Base-by-base conservation (phyloP, 2,888 invertebrate genomes). In the Melanophora roralis region DNA sequence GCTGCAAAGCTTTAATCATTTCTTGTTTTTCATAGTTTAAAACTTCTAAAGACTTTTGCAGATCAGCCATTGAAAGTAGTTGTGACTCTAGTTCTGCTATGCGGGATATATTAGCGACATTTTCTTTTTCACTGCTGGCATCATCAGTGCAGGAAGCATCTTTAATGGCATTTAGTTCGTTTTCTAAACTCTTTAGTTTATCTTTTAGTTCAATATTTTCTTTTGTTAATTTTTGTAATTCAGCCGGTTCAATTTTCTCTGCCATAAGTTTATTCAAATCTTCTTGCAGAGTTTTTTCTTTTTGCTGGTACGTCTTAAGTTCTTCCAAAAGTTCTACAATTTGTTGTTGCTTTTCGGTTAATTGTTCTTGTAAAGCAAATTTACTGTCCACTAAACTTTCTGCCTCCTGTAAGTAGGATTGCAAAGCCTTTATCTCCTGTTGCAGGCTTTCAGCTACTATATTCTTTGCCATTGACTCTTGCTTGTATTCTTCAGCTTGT, bases 1-100 rank as follows among this genome's bases (percentile, higher is more conserved):
- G 91, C 85, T 94, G 95, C 0, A 97, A 90, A 11, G 94, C 90
- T 82, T 92, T 93, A 14, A 94, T 92, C n/a, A 95, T 90, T 85
- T 96, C 93, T 49, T 93, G 92, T 86, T 94, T 93, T 84, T 94
- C 93, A 7, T 91, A 88, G 53, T 89, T 91, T 1, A 92, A 72
- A 7, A 82, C 74, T 7, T 89, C 88, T 27, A 87, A 59, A 53
- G 85, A 62, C 68, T 85, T 83, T 80, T 85, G 85, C n/a, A 86
- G 67, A 65, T 86, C 82, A 2, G 81, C 74, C 0, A 81, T 77
- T 12, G 83, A 81, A n/a, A 82, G 40, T 45, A 84, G 65, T 60
- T 85, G 82, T 16, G 80, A 72, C 51, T 85, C 85, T 1, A 84
- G 68, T 36, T 85, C 80, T 0, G 84, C 83, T 23, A 85, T 83